phyloP scores from a whole-genome alignment of 2,113 vertebrate genomes.

The Marcusenius ussheri region DNA sequence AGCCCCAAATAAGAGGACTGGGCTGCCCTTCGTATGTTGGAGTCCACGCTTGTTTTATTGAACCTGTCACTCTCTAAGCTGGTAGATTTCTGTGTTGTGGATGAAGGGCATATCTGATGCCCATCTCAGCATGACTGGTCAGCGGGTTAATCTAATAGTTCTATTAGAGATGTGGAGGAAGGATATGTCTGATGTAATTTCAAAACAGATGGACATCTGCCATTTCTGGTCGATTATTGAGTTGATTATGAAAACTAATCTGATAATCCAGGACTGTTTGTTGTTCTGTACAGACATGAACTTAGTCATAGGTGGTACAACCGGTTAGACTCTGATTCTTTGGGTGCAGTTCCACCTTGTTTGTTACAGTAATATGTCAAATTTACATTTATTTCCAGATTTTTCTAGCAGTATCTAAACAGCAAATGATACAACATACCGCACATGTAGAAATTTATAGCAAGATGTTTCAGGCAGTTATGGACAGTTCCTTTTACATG shows the following conservation, averaged over 20 bases:
- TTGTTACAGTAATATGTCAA: neutral
- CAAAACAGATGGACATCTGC: neutral
- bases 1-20: neutral
- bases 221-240: neutral
- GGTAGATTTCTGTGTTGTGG: neutral
- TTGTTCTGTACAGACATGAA: neutral
- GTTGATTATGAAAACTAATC: neutral
- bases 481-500: neutral
- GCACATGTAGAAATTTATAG: neutral
- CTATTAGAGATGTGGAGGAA: neutral
- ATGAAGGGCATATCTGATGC: neutral
- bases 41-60: neutral
- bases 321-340: neutral
- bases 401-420: neutral
- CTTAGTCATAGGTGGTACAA: neutral
- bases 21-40: neutral
- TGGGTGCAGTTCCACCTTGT: neutral
- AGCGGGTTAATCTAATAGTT: slow-evolving; percentile 14
- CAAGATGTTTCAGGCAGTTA: neutral
- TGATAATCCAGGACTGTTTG: neutral
- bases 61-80: neutral
- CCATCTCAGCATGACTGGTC: neutral
- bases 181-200: neutral
- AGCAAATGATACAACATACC: neutral
- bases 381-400: neutral